Base-by-base conservation (phyloP, 2,797 vertebrate genomes). In the Pangasius mekongensis region DNA sequence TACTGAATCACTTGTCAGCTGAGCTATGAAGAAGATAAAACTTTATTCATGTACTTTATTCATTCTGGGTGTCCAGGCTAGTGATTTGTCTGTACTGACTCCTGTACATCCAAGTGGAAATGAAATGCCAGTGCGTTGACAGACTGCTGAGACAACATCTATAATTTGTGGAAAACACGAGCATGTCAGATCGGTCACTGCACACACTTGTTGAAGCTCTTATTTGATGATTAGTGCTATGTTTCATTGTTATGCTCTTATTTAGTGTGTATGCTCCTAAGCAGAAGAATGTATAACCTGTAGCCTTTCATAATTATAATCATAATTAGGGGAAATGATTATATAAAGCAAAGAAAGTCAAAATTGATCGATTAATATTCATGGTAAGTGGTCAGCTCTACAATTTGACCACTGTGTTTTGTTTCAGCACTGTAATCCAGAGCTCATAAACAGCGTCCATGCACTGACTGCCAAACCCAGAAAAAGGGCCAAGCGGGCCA, bases 341-440 rank as follows among this genome's bases (percentile, higher is more conserved):
- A 9, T 81, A 24, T 81, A 24, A 81, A 36, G 3, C 27, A 36
- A 58, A 24, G 6, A 36, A 80, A 5, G 18, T 4, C 3, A 13
- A 13, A 36, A 24, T 0, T 76, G 47, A 58, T 22, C 18, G 36
- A 62, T 83, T 11, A 39, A 39, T 62, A 27, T 62, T 39, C 10
- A 16, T 36, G 30, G 11, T 62, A 54, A 49, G n/a, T 36, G 1
- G 30, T 52, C n/a, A 30, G 56, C 10, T 18, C 2, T 49, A 52
- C 43, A 69, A 22, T 49, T 84, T 67, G 14, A 47, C 36, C 30
- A 20, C 27, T n/a, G 13, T 82, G 30, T 81, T 77, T 66, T 84
- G 30, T 87, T 91, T 39, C 86, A 89, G 90, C 86, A 82, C 86
- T 92, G 92, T 47, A 91, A 90, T 89, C 81, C 90, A 86, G 77